Evolutionary conservation across 2,113 vertebrate species (phyloP).

Genomic region (Centropristis striata): DNA sequence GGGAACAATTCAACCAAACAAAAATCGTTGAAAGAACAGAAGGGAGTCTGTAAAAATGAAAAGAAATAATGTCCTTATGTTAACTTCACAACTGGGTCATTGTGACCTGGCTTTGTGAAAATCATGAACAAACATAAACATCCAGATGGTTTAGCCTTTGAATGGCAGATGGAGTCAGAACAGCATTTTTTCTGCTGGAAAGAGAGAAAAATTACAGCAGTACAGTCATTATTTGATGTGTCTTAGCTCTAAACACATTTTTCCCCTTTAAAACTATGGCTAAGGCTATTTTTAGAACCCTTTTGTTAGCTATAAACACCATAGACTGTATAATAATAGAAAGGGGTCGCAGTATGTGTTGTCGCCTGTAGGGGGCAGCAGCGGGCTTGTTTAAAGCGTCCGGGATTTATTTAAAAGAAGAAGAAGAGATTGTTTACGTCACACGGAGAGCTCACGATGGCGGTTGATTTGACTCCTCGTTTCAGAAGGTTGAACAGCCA

Average conservation of each 20-base stretch:
- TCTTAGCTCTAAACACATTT: no score
- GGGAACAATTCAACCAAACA: no score
- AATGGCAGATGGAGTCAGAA: background rate
- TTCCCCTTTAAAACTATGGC: no score
- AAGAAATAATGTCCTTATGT: background rate
- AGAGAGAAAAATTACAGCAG: no score
- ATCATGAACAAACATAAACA: background rate
- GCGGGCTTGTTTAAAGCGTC: accelerated
- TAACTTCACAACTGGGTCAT: background rate
- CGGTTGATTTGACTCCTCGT: conserved; percentile 88
- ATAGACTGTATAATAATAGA: background rate
- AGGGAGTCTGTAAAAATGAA: no score
- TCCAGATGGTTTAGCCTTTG: background rate
- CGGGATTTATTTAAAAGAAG: background rate
- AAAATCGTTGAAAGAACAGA: no score
- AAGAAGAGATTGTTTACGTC: conserved; percentile 45
- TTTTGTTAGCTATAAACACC: no score
- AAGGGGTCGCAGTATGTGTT: background rate
- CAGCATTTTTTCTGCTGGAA: no score
- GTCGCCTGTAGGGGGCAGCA: conserved; percentile 17
- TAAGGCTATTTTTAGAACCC: no score
- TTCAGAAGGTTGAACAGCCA: conserved; percentile 85
- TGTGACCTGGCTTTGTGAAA: background rate
- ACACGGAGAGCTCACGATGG: conserved; percentile 70
- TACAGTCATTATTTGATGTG: no score